phyloP scores from a whole-genome alignment of 2,113 vertebrate genomes.

The Ptyas mucosa region DNA sequence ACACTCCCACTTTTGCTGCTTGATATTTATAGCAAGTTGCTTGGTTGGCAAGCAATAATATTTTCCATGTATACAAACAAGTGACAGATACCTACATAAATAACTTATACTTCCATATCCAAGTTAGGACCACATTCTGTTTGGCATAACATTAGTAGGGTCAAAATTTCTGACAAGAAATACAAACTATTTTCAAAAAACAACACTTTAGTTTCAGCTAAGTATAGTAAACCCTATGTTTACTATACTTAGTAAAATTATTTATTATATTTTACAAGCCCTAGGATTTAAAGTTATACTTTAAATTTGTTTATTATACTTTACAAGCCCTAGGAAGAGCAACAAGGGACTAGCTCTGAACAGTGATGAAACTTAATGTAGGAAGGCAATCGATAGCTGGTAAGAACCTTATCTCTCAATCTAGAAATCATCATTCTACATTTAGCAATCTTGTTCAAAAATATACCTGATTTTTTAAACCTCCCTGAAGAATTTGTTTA shows the following conservation, averaged over 20 bases:
- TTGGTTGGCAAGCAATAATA: not conserved
- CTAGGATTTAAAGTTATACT: too few relatives aligned
- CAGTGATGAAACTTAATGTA: not conserved
- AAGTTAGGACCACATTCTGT: not conserved
- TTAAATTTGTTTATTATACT: too few relatives aligned
- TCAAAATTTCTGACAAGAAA: not conserved
- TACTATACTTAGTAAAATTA: too few relatives aligned
- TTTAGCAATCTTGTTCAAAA: not conserved
- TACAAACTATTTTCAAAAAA: not conserved
- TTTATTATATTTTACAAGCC: too few relatives aligned
- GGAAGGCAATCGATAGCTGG: not conserved
- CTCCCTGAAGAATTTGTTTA: not conserved
- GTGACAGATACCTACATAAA: not conserved
- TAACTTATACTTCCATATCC: too few relatives aligned
- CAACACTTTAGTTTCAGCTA: not conserved
- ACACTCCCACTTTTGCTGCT: not conserved
- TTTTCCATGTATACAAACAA: not conserved
- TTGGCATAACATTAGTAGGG: not conserved
- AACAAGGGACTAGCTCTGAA: not conserved
- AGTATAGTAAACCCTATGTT: not conserved
- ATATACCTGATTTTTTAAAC: too few relatives aligned
- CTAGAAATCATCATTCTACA: not conserved
- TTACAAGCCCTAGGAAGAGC: not conserved
- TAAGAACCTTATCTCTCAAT: not conserved
- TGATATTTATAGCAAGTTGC: not conserved